Percentiles rank a stretch among this genome's conserved stretches.
Conservation (phyloP, 1,140 invertebrate species). For the Melipona quadrifasciata region DNA sequence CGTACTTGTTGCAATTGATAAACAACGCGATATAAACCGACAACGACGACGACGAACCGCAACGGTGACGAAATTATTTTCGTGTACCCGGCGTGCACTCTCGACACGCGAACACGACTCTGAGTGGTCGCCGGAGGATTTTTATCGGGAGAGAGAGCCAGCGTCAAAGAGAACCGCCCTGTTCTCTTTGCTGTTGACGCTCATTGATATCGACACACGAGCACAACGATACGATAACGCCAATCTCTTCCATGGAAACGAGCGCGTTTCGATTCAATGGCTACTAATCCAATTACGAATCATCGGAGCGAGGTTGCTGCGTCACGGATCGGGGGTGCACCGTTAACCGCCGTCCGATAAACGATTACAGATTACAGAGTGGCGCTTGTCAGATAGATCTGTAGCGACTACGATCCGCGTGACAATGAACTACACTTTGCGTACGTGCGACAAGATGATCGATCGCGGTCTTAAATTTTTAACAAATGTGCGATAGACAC, state of each 20-base stretch:
- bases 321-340: not conserved
- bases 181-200: not conserved
- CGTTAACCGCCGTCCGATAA: not conserved
- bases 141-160: not conserved
- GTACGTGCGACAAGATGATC: too few relatives aligned
- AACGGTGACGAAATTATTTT: conserved; percentile 50
- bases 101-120: not conserved
- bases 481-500: too few relatives aligned
- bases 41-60: not conserved
- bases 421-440: too few relatives aligned
- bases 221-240: conserved; percentile 24
- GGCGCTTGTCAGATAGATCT: not conserved
- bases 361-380: not conserved
- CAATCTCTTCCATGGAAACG: conserved; percentile 31
- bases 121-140: too few relatives aligned
- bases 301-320: not conserved
- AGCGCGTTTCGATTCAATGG: conserved; percentile 15
- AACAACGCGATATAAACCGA: not conserved
- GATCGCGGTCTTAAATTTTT: too few relatives aligned
- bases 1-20: conserved; percentile 33
- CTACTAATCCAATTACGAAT: conserved; percentile 31
- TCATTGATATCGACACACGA: not conserved
- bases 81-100: not conserved
- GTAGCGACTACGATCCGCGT: too few relatives aligned
- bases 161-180: not conserved